A percentile compares a stretch with the other conserved stretches of the same genome.
Conservation (phyloP, 37 sponge, comb jelly and placozoan genomes). For the Ephydatia muelleri region DNA sequence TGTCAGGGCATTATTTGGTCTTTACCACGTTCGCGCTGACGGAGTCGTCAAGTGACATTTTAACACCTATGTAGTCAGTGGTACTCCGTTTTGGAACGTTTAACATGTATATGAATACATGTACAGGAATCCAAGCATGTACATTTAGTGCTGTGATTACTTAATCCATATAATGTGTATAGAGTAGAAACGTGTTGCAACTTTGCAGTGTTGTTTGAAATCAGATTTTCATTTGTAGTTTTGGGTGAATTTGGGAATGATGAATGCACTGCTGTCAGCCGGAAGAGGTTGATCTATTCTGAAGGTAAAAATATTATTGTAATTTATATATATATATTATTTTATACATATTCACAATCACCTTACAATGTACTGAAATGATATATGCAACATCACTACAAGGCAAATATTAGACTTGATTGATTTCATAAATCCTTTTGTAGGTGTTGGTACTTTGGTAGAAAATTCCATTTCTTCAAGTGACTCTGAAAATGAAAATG, state of each 20-base stretch:
- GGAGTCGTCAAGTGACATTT: not conserved
- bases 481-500: too few relatives aligned
- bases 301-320: not conserved
- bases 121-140: not conserved
- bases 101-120: not conserved
- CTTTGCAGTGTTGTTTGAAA: not conserved
- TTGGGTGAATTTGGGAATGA: not conserved
- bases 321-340: not conserved
- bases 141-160: not conserved
- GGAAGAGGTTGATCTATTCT: not conserved
- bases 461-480: too few relatives aligned
- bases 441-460: too few relatives aligned
- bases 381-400: not conserved
- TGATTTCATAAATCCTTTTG: not conserved
- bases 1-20: not conserved
- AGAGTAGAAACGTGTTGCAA: not conserved
- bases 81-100: not conserved
- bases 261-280: conserved; percentile 1
- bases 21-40: not conserved
- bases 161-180: not conserved
- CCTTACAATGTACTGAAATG: not conserved
- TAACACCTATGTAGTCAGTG: not conserved
- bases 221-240: not conserved
- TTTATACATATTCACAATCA: not conserved
- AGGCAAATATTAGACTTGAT: not conserved